A percentile compares a stretch with the other conserved stretches of the same genome.
Evolutionary conservation across 2,113 vertebrate species (phyloP).

Genomic region (Myrmecophaga tridactyla): DNA sequence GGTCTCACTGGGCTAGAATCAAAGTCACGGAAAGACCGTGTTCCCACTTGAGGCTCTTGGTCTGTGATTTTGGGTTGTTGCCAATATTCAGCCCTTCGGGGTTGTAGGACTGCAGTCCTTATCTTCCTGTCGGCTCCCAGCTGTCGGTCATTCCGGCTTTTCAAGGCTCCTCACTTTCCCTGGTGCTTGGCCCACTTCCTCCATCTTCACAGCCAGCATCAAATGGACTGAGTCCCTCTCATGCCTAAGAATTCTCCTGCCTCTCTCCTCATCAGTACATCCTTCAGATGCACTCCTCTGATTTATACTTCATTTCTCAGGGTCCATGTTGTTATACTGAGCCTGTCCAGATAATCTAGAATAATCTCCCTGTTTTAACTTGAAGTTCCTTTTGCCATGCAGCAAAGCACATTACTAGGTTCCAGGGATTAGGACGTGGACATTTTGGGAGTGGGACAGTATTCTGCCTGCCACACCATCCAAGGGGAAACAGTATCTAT

Average conservation of each 20-base stretch:
- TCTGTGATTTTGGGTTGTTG: fast-evolving
- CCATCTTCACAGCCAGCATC: background rate
- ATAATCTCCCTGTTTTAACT: background rate
- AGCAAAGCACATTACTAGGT: background rate
- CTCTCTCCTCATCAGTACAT: no score
- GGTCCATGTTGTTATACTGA: background rate
- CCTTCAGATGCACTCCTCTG: background rate
- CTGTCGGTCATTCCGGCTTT: background rate
- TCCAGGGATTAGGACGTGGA: fast-evolving
- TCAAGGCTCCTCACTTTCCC: no score
- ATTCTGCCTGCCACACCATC: background rate
- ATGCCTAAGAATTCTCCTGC: background rate
- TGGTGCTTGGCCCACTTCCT: background rate
- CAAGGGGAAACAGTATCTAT: background rate
- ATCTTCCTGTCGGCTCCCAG: background rate
- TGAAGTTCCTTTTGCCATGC: no score
- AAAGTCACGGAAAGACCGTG: no score
- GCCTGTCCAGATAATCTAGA: background rate
- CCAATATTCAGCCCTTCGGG: background rate
- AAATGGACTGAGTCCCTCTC: background rate
- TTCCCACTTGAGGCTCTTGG: no score
- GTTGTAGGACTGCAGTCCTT: background rate
- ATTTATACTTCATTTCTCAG: background rate
- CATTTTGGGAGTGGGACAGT: no score
- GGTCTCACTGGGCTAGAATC: no score